A percentile compares a stretch with the other conserved stretches of the same genome.
Conservation (phyloP, 2,888 invertebrate genomes). For the Hypena proboscidalis region DNA sequence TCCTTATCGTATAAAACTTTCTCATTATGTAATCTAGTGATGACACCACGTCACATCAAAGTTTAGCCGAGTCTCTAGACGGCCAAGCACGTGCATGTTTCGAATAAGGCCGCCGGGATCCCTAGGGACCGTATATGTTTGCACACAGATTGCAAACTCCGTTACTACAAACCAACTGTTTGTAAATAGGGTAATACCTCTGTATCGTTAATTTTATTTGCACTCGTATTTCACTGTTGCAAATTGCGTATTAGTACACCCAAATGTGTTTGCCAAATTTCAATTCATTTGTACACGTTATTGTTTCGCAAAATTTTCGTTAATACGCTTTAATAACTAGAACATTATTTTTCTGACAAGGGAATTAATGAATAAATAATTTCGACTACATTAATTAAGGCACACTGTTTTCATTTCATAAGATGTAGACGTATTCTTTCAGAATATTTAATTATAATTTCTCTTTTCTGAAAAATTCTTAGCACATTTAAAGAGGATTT, state of each 20-base stretch:
- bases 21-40: slow-evolving; percentile 35
- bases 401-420: too few relatives aligned
- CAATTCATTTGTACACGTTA: background rate
- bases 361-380: too few relatives aligned
- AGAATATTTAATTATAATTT: slow-evolving; percentile 24
- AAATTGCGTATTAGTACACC: slow-evolving; percentile 28
- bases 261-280: background rate
- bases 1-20: too few relatives aligned
- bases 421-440: too few relatives aligned
- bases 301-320: too few relatives aligned
- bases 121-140: slow-evolving; percentile 60
- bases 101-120: slow-evolving; percentile 39
- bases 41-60: slow-evolving; percentile 45
- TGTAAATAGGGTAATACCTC: slow-evolving; percentile 63
- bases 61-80: slow-evolving; percentile 43
- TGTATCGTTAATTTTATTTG: slow-evolving; percentile 67
- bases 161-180: slow-evolving; percentile 59
- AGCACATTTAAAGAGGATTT: slow-evolving; percentile 28
- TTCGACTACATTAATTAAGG: too few relatives aligned
- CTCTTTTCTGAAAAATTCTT: slow-evolving; percentile 20
- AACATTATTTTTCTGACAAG: too few relatives aligned
- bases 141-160: slow-evolving; percentile 60
- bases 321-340: too few relatives aligned
- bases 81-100: slow-evolving; percentile 47
- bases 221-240: slow-evolving; percentile 49